Base-by-base conservation (phyloP, 2,113 vertebrate genomes). In the Bufo bufo region DNA sequence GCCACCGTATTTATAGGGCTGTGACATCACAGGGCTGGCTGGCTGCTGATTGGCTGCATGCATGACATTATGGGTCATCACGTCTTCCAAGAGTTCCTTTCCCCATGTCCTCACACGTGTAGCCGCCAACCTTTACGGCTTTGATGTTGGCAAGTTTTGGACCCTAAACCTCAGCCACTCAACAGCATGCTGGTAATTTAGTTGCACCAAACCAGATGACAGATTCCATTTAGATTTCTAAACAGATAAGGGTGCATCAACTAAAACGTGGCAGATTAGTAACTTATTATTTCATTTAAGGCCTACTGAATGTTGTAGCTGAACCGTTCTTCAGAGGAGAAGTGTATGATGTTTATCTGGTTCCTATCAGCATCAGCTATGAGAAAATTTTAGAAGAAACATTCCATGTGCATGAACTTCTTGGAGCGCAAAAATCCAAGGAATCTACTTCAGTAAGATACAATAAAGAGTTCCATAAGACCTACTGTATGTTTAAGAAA, bases 371-470 rank as follows among this genome's bases (percentile, higher is more conserved):
- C 86, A 99, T 99, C 94, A 99, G 97, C 91, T 99, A 99, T 0
- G 98, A 99, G 91, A 96, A 96, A 90, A 94, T 97, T 90, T 90
- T 99, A 77, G 98, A 99, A 94, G 98, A 99, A 93, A 90, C 95
- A 3, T 96, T 99, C n/a, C 99, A 99, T 45, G 97, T 96, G 0
- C 94, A 96, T 77, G 98, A 99, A 82, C 95, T 99, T 82, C 94
- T 99, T n/a, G 98, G 98, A 20, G 95, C 99, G 0, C 98, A 98
- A 85, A 99, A 99, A 92, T 98, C 98, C 59, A 99, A 98, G 90
- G 98, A 99, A 90, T 97, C 98, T 20, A 99, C 98, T 16, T 96
- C 97, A 81, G 98, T 99, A 94, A 90, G 97, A 90, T 87, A 50
- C 79, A 13, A 33, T 74, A 69, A 5, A 58, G 65, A 23, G 23